Conservation (phyloP, 2,113 vertebrate genomes). For the Pimephales promelas region DNA sequence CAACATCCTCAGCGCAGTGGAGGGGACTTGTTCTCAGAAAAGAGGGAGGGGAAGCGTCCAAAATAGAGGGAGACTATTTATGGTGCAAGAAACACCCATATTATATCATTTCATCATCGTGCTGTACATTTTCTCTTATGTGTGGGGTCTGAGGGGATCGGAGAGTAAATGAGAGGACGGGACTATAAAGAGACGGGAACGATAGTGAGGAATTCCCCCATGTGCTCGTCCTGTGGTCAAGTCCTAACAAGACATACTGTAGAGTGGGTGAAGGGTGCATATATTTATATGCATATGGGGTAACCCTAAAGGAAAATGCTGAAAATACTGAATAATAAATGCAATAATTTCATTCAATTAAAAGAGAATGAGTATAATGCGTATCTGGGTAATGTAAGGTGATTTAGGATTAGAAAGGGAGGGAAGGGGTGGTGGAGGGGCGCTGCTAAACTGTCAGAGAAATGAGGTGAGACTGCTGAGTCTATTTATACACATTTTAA, state of each 20-base stretch:
- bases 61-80: slow-evolving; percentile 26
- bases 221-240: slow-evolving; percentile 10
- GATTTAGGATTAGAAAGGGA: no score
- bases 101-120: slow-evolving; percentile 10
- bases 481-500: no score
- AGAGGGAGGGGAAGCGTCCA: background rate
- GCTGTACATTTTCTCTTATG: slow-evolving; percentile 3
- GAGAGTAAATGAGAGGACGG: background rate
- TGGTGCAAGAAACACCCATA: slow-evolving; percentile 17
- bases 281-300: background rate
- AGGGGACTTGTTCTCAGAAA: slow-evolving; percentile 11
- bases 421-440: no score
- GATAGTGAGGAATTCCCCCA: slow-evolving; percentile 19
- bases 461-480: no score
- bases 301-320: background rate
- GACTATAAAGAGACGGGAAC: background rate
- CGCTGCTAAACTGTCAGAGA: no score
- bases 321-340: background rate
- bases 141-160: no score
- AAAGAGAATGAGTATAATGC: no score
- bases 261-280: background rate
- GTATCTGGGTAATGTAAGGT: no score
- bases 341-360: no score
- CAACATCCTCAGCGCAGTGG: slow-evolving; percentile 20
- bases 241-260: background rate